These are phyloP conservation scores for Pangasius macronema DNA, from an alignment of 2,797 vertebrate genomes.

Conservation along the genomic window DNA sequence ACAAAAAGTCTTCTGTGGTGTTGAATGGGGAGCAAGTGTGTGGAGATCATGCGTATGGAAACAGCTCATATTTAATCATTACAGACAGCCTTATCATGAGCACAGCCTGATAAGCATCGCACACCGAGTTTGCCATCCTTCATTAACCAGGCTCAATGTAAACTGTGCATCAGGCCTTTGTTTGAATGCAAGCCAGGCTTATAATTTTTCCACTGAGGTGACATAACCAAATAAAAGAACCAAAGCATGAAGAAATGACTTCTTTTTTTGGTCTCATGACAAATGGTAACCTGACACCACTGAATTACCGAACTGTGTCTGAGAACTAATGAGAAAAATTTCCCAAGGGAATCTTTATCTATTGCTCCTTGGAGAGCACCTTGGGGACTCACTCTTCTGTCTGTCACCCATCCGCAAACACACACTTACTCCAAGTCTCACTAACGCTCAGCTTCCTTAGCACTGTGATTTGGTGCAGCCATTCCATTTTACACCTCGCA, in stretches of 20 bases:
- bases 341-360: conserved; percentile 96
- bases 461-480: conserved; percentile 88
- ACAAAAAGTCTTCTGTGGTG: not conserved
- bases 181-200: conserved; percentile 65
- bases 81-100: conserved; percentile 64
- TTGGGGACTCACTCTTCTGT: conserved; percentile 86
- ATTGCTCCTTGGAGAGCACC: conserved; percentile 89
- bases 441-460: conserved; percentile 91
- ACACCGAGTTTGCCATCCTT: conserved; percentile 55
- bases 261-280: conserved; percentile 78
- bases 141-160: conserved; percentile 57
- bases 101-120: conserved; percentile 57
- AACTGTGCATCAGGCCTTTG: conserved; percentile 56
- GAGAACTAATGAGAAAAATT: conserved; percentile 97
- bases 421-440: conserved; percentile 72
- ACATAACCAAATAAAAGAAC: conserved; percentile 77
- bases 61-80: conserved; percentile 66
- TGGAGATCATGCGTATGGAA: conserved; percentile 55
- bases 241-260: conserved; percentile 77
- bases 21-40: conserved; percentile 35
- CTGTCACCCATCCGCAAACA: conserved; percentile 84
- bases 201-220: conserved; percentile 69
- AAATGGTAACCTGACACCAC: conserved; percentile 89
- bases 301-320: conserved; percentile 97
- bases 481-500: conserved; percentile 97